These are phyloP conservation scores for Myripristis murdjan DNA, from an alignment of 2,797 vertebrate genomes.

Conservation along the genomic window DNA sequence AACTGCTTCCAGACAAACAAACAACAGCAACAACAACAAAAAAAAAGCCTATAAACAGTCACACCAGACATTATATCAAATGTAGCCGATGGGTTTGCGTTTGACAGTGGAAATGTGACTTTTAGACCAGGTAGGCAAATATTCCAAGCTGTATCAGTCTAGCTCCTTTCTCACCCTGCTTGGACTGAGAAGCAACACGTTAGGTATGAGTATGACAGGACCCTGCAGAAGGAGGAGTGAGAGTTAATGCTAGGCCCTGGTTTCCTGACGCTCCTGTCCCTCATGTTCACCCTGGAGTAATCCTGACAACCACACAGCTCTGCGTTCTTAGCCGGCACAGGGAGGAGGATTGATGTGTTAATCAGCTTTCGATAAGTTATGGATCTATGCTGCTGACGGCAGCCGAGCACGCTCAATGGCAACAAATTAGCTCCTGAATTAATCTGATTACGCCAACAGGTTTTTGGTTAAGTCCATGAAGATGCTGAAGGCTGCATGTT, in stretches of 20 bases:
- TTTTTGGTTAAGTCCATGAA: constrained; percentile 17
- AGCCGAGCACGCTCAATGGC: constrained; percentile 38
- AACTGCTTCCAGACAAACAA: no score
- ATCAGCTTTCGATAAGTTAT: constrained; percentile 80
- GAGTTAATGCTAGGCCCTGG: constrained; percentile 50
- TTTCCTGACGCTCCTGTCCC: constrained; percentile 50
- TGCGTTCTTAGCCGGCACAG: constrained; percentile 44
- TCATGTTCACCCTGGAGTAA: constrained; percentile 62
- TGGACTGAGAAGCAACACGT: no score
- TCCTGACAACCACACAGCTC: constrained; percentile 71
- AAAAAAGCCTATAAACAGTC: no score
- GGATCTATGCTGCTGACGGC: constrained; percentile 60
- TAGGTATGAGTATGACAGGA: constrained; percentile 29
- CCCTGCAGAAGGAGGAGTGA: constrained; percentile 44
- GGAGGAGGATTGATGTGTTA: constrained; percentile 70
- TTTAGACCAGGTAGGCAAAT: no score
- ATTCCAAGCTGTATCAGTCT: no score
- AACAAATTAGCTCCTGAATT: constrained; percentile 69
- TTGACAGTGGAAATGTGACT: no score
- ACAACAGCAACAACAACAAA: no score
- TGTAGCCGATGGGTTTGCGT: no score
- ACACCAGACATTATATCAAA: no score
- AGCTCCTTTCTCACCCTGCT: no score
- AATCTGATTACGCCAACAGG: constrained; percentile 75
- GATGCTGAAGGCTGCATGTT: constrained; percentile 34